A percentile compares a stretch with the other conserved stretches of the same genome.
Conservation (phyloP, 2,113 vertebrate genomes). For the Myrmecobius fasciatus region DNA sequence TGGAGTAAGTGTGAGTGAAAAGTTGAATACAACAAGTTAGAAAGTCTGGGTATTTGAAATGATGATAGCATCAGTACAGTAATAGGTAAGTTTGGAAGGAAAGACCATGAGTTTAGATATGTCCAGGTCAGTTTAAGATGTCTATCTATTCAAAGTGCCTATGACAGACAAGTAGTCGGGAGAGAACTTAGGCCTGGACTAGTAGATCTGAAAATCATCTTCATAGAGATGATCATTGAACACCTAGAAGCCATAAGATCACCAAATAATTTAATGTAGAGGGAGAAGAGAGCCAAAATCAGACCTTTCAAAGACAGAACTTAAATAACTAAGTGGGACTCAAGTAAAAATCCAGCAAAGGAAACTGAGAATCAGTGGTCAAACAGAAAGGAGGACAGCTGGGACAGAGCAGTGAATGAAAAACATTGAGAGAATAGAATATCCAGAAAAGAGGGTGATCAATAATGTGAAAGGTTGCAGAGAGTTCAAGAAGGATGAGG, state of each 20-base stretch:
- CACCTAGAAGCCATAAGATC: not conserved
- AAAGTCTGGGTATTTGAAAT: not conserved
- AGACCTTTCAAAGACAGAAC: not conserved
- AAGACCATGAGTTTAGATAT: not conserved
- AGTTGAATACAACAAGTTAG: not conserved
- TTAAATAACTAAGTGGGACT: not conserved
- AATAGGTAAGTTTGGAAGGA: not conserved
- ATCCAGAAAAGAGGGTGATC: not conserved
- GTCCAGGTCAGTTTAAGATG: not conserved
- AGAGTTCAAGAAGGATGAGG: not conserved
- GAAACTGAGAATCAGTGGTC: not conserved
- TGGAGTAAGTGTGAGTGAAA: not conserved
- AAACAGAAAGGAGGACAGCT: not conserved
- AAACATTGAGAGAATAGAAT: not conserved
- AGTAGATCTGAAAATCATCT: not conserved
- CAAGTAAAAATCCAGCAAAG: not conserved
- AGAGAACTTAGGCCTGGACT: not conserved
- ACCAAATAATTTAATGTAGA: not conserved
- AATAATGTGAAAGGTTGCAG: not conserved
- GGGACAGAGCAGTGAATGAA: not conserved
- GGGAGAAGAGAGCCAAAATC: not conserved
- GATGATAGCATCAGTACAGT: not conserved
- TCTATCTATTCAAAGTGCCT: not conserved
- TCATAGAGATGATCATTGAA: not conserved
- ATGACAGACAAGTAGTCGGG: not conserved